phyloP scores from a whole-genome alignment of 2,113 vertebrate species.

The Petaurus breviceps region DNA sequence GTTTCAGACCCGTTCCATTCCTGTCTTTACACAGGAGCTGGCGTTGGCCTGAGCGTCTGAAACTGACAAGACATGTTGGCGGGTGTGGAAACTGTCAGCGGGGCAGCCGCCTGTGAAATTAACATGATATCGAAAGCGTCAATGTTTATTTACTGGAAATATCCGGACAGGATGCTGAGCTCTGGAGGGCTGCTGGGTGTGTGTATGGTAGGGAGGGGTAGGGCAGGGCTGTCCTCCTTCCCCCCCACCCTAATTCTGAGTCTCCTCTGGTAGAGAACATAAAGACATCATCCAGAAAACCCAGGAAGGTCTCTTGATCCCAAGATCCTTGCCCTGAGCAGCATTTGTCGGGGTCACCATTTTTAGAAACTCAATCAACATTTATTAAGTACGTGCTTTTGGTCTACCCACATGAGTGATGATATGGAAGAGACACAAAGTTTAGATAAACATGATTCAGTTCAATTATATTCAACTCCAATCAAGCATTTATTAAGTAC shows the following conservation, averaged over 20 bases:
- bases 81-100: conserved; percentile 82
- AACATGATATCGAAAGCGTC: conserved; percentile 82
- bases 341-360: not conserved
- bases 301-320: not conserved
- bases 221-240: not conserved
- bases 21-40: conserved; percentile 77
- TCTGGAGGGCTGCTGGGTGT: conserved; percentile 7
- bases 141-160: conserved; percentile 84
- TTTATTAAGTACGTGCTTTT: not conserved
- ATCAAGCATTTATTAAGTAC: not conserved
- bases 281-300: not conserved
- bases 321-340: not conserved
- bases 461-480: not conserved
- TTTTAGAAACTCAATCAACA: not conserved
- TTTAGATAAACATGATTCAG: not conserved
- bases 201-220: not conserved
- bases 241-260: not conserved
- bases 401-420: not conserved
- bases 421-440: not conserved
- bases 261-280: not conserved
- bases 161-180: conserved; percentile 57
- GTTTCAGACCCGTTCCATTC: conserved; percentile 84
- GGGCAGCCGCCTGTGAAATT: conserved; percentile 88
- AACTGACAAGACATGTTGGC: conserved; percentile 84
- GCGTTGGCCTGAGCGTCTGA: conserved; percentile 77